Evolutionary conservation across 2,797 vertebrate species (phyloP), one percentile per base, ranked within the genome.

Genomic region (Diglossa cyanea): DNA sequence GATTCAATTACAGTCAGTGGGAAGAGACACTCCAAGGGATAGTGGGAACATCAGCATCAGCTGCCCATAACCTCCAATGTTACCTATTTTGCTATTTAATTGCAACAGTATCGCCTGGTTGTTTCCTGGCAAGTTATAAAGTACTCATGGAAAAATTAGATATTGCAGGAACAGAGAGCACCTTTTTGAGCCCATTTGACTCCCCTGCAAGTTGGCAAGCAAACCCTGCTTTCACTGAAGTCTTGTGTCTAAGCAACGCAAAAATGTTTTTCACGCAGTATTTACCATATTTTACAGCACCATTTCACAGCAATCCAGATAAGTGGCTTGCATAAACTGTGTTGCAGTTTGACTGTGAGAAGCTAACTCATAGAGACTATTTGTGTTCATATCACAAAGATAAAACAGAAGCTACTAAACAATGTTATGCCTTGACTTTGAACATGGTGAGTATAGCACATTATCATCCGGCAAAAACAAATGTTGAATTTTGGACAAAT

Each of bases 71-170:
- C 35, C 47, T 80, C 54, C 35, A 30, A 9, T 6, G 15, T 58
- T 77, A 74, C 24, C 47, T 67, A 67, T 77, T 91, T 89, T 74
- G 19, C 75, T 86, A 9, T 90, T 95, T 82, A 86, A 87, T 92
- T 93, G 75, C 66, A 86, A 63, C 28, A 70, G 61, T 68, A 71
- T 58, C 81, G 65, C 24, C 26, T 55, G 31, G 17, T 31, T 80
- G 68, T 94, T 95, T 91, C 73, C 84, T 95, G 91, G 95, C 84
- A 88, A 90, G 9, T n/a, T 86, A 45, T 78, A 72, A 94, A 95
- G 87, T 89, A 74, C 68, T 78, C 85, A 80, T 78, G 95, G 81
- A 85, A 93, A 95, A 94, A 80, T n/a, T 71, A 55, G 81, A 86
- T 93, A 51, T 11, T 93, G 37, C 37, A 48, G 70, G 89, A 93